Percentiles rank a stretch among this genome's conserved stretches.
Conservation (phyloP, 2,888 invertebrate genomes). For the Slavum lentiscoides region DNA sequence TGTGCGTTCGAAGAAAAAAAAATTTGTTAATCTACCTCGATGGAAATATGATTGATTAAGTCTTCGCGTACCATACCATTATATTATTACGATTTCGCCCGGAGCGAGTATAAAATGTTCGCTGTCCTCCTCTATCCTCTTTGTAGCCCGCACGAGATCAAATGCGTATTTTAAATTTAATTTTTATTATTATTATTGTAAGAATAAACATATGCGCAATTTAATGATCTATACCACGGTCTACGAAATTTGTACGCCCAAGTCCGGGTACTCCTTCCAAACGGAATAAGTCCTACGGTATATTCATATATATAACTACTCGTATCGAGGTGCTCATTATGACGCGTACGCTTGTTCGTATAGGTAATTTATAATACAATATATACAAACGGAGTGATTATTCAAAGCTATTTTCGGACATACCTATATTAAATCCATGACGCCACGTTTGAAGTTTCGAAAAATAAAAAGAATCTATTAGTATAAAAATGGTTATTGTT, state of each 20-base stretch:
- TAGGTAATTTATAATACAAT: neutral
- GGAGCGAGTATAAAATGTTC: neutral
- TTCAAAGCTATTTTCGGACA: neutral
- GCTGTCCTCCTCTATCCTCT: neutral
- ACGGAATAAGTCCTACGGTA: neutral
- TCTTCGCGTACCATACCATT: constrained; percentile 6
- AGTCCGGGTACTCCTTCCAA: neutral
- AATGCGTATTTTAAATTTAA: too few species aligned
- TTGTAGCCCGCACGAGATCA: neutral
- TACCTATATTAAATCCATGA: too few species aligned
- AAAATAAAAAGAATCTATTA: too few species aligned
- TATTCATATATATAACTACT: neutral
- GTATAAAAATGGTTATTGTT: too few species aligned
- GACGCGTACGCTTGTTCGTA: neutral
- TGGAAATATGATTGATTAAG: constrained; percentile 25
- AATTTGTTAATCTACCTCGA: neutral
- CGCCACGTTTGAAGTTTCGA: too few species aligned
- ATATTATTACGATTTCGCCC: constrained; percentile 1
- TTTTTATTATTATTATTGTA: too few species aligned
- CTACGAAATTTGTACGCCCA: neutral
- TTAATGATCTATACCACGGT: neutral
- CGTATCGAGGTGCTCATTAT: neutral
- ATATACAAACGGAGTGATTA: neutral
- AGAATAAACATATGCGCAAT: neutral
- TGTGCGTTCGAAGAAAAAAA: neutral